phyloP scores from a whole-genome alignment of 2,888 invertebrate species.

The Caenorhabditis sp. region DNA sequence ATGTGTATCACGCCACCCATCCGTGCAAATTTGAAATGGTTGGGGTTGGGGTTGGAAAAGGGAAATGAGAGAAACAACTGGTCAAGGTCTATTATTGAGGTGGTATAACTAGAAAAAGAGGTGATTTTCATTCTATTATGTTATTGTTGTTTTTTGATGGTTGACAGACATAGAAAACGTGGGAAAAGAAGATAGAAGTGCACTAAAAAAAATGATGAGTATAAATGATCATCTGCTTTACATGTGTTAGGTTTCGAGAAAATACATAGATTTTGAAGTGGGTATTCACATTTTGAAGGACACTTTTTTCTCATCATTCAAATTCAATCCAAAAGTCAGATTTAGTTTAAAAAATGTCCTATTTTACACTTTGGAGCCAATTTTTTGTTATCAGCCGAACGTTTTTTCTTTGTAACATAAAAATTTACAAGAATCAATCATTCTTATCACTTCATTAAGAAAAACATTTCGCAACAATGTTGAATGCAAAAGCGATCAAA shows the following conservation, averaged over 20 bases:
- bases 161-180: neutral
- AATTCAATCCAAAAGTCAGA: too few species aligned
- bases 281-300: too few species aligned
- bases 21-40: neutral
- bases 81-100: constrained; percentile 39
- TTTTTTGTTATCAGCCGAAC: too few species aligned
- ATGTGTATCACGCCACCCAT: constrained; percentile 39
- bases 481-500: too few species aligned
- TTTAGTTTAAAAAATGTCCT: too few species aligned
- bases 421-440: neutral
- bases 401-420: too few species aligned
- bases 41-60: neutral
- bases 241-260: too few species aligned
- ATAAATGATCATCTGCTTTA: too few species aligned
- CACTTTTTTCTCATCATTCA: too few species aligned
- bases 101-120: too few species aligned
- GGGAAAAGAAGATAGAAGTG: neutral
- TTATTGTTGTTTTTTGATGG: neutral
- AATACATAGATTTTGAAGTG: too few species aligned
- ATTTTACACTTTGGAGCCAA: too few species aligned
- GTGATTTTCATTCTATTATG: constrained; percentile 4
- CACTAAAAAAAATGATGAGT: neutral
- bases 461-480: neutral
- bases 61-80: constrained; percentile 25
- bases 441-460: constrained; percentile 8